Base-by-base conservation (phyloP, 2,797 vertebrate genomes). In the Lagodon rhomboides region DNA sequence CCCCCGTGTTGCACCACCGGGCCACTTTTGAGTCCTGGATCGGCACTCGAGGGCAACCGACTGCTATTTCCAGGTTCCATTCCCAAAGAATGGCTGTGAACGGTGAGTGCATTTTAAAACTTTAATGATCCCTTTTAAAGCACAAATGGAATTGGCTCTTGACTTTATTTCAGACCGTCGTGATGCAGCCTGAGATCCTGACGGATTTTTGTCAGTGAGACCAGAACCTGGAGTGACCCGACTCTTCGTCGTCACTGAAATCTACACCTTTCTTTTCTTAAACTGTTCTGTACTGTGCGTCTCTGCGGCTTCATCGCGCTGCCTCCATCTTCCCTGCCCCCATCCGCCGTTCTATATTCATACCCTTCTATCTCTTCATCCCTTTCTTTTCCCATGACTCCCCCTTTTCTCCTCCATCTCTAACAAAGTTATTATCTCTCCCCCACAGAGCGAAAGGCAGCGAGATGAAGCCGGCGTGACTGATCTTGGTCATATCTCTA, bases 401-500 rank as follows among this genome's bases (percentile, higher is more conserved):
- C 34, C 9, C 6, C 3, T 54, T 59, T 11, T 22, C 50, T 44
- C 17, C 25, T 25, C 69, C 53, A 8, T 71, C 58, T 25, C 58
- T 56, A 44, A 68, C 30, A 60, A 67, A 77, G 72, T 83, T 70
- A 73, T 75, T 76, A 68, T 82, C 56, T 65, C 63, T 73, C 51
- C 56, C 67, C 62, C 66, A 65, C 77, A 22, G 68, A 83, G 20
- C 10, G 23, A 68, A 54, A 71, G 3, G 58, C 43, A 68, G n/a
- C 34, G 25, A 74, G 50, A 81, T 64, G 62, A 80, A 78, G 68
- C 70, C 79, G 77, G 23, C 13, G 18, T 82, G 79, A 80, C 75
- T 62, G 79, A 87, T 81, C 69, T 61, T 79, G 62, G 44, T 79
- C 72, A 64, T 68, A 73, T 70, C 43, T 84, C 34, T 27, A 34